Base-by-base conservation (phyloP, 2,888 invertebrate genomes). In the Andrena hattorfiana region DNA sequence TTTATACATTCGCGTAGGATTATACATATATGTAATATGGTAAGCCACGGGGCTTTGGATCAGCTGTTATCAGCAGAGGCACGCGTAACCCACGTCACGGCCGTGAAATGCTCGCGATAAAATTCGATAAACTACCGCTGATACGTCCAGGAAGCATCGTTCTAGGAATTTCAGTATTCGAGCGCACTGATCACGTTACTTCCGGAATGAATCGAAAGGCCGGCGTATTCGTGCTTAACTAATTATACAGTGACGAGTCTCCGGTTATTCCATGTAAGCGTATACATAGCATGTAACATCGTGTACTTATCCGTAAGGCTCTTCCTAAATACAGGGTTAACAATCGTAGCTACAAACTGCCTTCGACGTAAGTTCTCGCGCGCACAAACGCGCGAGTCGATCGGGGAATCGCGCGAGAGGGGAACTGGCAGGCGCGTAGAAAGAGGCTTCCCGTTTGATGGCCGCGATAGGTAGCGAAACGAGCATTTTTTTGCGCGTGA, bases 201-300 rank as follows among this genome's bases (percentile, higher is more conserved):
- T 89, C 77, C 81, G 84, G 81, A 86, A 87, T 83, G 88, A 90
- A 90, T 88, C 84, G 87, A 88, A 92, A 91, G 90, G 89, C 90
- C 78, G 76, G 79, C 32, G 49, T 83, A 84, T 69, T 79, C 81
- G 75, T 87, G 84, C 81, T 83, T 88, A 77, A 83, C 62, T 83
- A 81, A 78, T 73, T 76, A 77, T 62, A 76, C 62, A 69, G 64
- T 30, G 54, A 51, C 72, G 69, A 68, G 70, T 77, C 77, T 63
- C 77, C 70, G 73, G 66, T 84, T 77, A 81, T 74, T 69, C 56
- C 67, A 62, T 68, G 23, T 85, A 72, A 35, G 60, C 69, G 63
- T 84, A 67, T 79, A 71, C 35, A 20, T 54, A 42, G 42, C 42
- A 67, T 56, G 76, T 62, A 71, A 49, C 68, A 63, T 74, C 64